Percentiles rank a stretch among this genome's conserved stretches.
These are phyloP conservation scores for Aphelocoma coerulescens DNA, from an alignment of 2,113 vertebrate species.

Conservation along the genomic window DNA sequence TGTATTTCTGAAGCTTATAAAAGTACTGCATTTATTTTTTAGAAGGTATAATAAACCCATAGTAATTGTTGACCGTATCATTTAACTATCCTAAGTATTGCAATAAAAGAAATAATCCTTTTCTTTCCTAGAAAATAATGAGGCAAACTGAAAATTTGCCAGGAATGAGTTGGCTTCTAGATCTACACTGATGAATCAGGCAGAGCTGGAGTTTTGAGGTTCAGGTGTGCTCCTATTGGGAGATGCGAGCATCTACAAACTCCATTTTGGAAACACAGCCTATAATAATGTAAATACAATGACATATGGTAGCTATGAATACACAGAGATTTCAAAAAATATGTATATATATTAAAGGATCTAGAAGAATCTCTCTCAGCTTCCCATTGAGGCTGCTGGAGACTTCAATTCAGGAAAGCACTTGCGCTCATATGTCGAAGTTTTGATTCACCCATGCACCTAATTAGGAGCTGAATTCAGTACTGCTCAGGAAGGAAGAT, in stretches of 20 bases:
- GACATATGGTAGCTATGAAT: background rate
- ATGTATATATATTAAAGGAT: background rate
- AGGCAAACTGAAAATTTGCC: background rate
- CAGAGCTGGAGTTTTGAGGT: background rate
- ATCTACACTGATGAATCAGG: background rate
- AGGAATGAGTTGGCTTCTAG: background rate
- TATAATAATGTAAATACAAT: background rate
- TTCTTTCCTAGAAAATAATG: background rate
- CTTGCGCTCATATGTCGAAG: background rate
- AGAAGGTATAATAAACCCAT: background rate
- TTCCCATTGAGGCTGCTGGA: background rate
- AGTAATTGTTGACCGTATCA: background rate
- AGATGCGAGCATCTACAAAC: background rate
- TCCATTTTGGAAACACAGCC: background rate
- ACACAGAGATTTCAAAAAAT: background rate
- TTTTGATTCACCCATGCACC: background rate
- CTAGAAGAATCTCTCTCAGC: background rate
- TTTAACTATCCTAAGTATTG: background rate
- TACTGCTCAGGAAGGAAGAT: background rate
- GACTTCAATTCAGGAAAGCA: background rate
- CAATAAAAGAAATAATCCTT: background rate
- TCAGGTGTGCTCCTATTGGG: rapidly evolving
- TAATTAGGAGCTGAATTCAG: background rate
- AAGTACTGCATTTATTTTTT: background rate
- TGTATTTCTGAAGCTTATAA: background rate